These are phyloP conservation scores for Nerophis lumbriciformis DNA, from an alignment of 2,113 vertebrate species.

Conservation along the genomic window DNA sequence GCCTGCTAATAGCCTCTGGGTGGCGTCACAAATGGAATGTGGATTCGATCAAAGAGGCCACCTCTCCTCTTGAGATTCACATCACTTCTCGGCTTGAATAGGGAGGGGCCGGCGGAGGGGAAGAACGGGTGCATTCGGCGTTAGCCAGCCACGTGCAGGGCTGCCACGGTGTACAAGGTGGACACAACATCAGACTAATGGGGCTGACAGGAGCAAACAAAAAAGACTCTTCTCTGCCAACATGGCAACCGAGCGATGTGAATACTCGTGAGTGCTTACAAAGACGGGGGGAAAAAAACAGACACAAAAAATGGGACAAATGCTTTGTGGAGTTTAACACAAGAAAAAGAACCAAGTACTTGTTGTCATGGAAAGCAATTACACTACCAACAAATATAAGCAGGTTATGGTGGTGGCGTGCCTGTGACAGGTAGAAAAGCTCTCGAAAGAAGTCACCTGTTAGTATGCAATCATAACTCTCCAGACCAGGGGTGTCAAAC, in stretches of 20 bases:
- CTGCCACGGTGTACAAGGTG: not conserved
- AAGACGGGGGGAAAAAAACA: conserved; percentile 13
- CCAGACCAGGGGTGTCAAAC: too few relatives aligned
- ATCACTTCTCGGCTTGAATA: conserved; percentile 40
- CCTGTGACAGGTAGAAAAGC: too few relatives aligned
- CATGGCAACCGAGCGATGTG: conserved; percentile 53
- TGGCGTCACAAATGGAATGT: conserved; percentile 38
- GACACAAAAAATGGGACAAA: conserved; percentile 43
- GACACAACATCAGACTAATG: conserved; percentile 47
- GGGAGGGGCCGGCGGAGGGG: conserved; percentile 11
- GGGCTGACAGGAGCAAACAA: conserved; percentile 64
- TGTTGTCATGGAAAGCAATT: too few relatives aligned
- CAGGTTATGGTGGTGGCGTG: too few relatives aligned
- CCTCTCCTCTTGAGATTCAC: conserved; percentile 47
- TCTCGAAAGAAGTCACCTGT: too few relatives aligned
- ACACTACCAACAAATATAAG: too few relatives aligned
- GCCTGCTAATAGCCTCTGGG: conserved; percentile 27
- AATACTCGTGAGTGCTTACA: conserved; percentile 48
- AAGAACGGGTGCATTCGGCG: conserved; percentile 39
- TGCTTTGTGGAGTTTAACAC: too few relatives aligned
- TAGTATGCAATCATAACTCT: too few relatives aligned
- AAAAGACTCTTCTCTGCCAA: conserved; percentile 41
- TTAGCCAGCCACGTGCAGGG: conserved; percentile 25
- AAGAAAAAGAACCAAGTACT: conserved; percentile 80
- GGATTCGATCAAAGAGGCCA: conserved; percentile 63